A percentile compares a stretch with the other conserved stretches of the same genome.
phyloP scores from a whole-genome alignment of 2,888 invertebrate genomes.

The Orthosia gracilis region DNA sequence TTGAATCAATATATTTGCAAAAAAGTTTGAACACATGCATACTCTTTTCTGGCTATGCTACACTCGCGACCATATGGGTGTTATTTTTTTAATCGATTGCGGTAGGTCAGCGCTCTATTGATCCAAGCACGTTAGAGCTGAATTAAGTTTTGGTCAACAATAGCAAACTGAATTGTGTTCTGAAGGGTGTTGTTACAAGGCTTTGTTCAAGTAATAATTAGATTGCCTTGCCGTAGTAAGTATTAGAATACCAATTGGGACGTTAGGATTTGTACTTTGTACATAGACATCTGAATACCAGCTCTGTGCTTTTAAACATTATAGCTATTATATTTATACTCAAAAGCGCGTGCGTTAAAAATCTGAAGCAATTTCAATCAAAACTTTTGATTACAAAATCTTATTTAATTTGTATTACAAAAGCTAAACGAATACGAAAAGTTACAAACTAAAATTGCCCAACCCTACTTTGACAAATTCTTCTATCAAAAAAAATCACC shows the following conservation, averaged over 20 bases:
- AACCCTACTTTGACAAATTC: slow-evolving; percentile 20
- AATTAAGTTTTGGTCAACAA: slow-evolving; percentile 47
- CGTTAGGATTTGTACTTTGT: background rate
- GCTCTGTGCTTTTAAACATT: background rate
- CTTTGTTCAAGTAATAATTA: slow-evolving; percentile 32
- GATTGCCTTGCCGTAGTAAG: slow-evolving; percentile 3
- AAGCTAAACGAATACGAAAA: background rate
- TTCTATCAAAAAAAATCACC: slow-evolving; percentile 44
- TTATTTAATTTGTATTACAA: too few relatives aligned
- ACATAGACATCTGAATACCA: background rate
- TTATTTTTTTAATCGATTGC: slow-evolving; percentile 71
- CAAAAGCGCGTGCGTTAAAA: too few relatives aligned
- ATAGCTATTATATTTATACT: background rate
- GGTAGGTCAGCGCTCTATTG: slow-evolving; percentile 78
- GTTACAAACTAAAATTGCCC: slow-evolving; percentile 11
- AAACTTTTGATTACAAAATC: background rate
- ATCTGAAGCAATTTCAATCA: background rate
- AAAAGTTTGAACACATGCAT: slow-evolving; percentile 26
- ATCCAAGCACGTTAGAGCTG: slow-evolving; percentile 37
- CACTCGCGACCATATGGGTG: slow-evolving; percentile 50
- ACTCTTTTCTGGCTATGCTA: background rate
- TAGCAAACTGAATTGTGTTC: slow-evolving; percentile 23
- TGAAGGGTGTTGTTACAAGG: background rate
- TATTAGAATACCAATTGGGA: slow-evolving; percentile 9
- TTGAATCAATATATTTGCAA: background rate